Base-by-base conservation (phyloP, 2,797 vertebrate species). In the Lagodon rhomboides region DNA sequence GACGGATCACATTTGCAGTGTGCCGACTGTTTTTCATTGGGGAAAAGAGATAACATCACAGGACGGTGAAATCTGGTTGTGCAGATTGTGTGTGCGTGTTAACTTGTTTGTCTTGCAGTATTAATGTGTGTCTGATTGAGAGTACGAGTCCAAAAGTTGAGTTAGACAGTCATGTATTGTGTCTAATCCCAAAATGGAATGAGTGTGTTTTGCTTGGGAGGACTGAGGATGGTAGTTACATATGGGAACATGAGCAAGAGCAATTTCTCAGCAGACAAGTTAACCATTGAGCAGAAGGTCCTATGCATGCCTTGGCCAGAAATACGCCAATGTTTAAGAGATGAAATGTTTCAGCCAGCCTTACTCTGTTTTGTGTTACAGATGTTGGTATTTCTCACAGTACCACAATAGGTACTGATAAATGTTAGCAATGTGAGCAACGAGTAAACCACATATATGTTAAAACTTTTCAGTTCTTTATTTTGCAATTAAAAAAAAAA, bases 101-200 rank as follows among this genome's bases (percentile, higher is more conserved):
- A n/a, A 12, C 49, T 41, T 61, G 38, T 72, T 62, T 62, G 43
- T 44, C 20, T 68, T 50, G 30, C 41, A 50, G 64, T 44, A 58
- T 56, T 43, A 23, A 67, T 68, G 13, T 65, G 43, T 38, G n/a
- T 55, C 49, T 34, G 23, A 50, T 16, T 63, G 25, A 47, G 25
- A 9, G 47, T 4, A 30, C 30, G 51, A 44, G 27, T 15, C 17
- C 3, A 47, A 47, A 58, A 53, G 12, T 51, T 73, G n/a, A 27
- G n/a, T 49, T 25, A 6, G 46, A 66, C 44, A 51, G 38, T 51
- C 54, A 60, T 41, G 18, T n/a, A 18, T 46, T 12, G 8, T 44
- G 15, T 34, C 70, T 68, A 22, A 65, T 38, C n/a, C n/a, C 3
- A 27, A 20, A 74, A 12, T 25, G 18, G 17, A 56, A 47, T 60